Evolutionary conservation across 1,140 invertebrate species (phyloP).

Genomic region (Littorina saxatilis): DNA sequence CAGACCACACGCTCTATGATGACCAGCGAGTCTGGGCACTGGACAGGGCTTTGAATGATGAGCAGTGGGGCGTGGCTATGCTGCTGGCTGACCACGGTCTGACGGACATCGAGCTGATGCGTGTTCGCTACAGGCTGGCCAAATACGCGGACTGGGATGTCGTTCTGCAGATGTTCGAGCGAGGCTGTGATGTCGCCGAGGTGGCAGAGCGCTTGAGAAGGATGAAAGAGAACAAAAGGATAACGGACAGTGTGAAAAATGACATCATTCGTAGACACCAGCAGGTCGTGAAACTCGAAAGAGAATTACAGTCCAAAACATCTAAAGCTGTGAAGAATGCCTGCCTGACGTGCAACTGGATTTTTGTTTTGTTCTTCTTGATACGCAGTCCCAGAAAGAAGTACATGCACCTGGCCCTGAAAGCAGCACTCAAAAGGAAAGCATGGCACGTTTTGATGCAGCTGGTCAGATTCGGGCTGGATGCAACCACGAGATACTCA

Average conservation of each 20-base stretch:
- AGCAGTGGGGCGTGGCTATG: neutral
- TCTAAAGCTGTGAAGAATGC: neutral
- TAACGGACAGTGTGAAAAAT: neutral
- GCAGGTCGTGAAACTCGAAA: neutral
- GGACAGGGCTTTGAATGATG: neutral
- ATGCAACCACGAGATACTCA: neutral
- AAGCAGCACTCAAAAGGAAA: neutral
- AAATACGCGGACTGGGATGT: neutral
- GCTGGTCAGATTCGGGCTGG: conserved; percentile 3
- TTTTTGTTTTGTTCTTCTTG: neutral
- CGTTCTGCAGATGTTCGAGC: neutral
- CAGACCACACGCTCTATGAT: neutral
- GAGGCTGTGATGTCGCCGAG: neutral
- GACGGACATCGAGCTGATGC: neutral
- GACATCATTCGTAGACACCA: neutral
- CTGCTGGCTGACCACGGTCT: conserved; percentile 15
- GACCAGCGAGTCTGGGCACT: conserved; percentile 4
- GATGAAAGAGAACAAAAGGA: neutral
- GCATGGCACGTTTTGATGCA: conserved; percentile 9
- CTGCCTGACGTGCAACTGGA: neutral
- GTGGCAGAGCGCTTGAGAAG: neutral
- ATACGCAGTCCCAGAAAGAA: neutral
- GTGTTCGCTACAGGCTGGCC: neutral
- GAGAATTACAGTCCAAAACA: neutral
- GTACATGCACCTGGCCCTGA: neutral